Evolutionary conservation across 2,888 invertebrate genomes (phyloP).

Genomic region (Dynastes maya): DNA sequence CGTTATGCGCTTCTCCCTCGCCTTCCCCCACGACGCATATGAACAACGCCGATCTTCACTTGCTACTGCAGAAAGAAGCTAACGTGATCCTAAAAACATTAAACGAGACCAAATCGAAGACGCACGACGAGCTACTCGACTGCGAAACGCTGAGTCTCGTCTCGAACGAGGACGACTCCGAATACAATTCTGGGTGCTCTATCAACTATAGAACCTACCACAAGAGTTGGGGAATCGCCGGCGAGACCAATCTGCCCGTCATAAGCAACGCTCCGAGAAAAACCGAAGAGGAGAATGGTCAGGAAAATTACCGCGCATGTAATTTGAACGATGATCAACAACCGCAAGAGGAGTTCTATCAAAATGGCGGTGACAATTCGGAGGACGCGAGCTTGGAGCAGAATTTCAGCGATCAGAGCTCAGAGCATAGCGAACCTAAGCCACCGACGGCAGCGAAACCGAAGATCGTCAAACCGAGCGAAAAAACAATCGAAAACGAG

Average conservation of each 20-base stretch:
- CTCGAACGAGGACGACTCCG: conserved; percentile 82
- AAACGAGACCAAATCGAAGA: conserved; percentile 71
- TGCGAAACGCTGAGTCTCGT: conserved; percentile 80
- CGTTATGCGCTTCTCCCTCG: conserved; percentile 61
- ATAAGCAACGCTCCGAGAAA: conserved; percentile 1
- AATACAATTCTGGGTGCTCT: conserved; percentile 75
- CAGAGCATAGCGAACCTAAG: conserved; percentile 67
- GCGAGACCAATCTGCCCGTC: conserved; percentile 48
- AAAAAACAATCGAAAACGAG: conserved; percentile 68
- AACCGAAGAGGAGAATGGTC: conserved; percentile 24
- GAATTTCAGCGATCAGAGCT: conserved; percentile 18
- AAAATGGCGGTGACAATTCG: conserved; percentile 1
- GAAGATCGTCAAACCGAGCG: conserved; percentile 75
- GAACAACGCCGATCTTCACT: conserved; percentile 58
- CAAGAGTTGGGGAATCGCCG: conserved; percentile 64
- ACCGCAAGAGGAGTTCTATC: not conserved
- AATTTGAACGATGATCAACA: conserved; percentile 42
- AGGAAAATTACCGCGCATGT: conserved; percentile 47
- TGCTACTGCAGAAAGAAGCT: conserved; percentile 73
- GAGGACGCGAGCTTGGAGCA: conserved; percentile 21
- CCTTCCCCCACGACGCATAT: conserved; percentile 42
- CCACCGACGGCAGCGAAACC: conserved; percentile 70
- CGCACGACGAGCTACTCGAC: conserved; percentile 71
- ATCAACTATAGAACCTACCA: conserved; percentile 76
- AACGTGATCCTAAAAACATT: conserved; percentile 74